Evolutionary conservation across 1,140 invertebrate genomes (phyloP).

Genomic region (Pentalonia nigronervosa): DNA sequence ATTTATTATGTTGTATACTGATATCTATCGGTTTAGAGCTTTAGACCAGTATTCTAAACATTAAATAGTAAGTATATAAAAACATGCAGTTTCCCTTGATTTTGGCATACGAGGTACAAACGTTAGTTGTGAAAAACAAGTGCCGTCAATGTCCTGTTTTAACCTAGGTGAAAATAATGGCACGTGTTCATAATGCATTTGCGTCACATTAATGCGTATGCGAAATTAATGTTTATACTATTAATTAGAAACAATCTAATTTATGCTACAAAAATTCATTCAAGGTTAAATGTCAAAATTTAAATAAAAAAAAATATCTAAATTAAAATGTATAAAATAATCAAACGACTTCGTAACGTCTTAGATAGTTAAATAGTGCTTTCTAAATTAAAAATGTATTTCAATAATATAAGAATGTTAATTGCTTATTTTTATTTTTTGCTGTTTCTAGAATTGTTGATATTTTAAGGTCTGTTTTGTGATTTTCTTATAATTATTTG

Average conservation of each 20-base stretch:
- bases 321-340: not conserved
- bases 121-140: constrained; percentile 15
- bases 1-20: not conserved
- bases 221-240: not conserved
- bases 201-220: not conserved
- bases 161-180: constrained; percentile 39
- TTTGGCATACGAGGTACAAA: constrained; percentile 16
- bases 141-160: constrained; percentile 25
- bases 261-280: constrained; percentile 2
- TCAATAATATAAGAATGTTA: not conserved
- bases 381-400: too few relatives aligned
- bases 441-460: too few relatives aligned
- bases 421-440: not conserved
- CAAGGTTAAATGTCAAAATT: not conserved
- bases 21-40: not conserved
- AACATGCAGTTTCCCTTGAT: constrained; percentile 37
- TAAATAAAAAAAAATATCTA: not conserved
- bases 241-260: constrained; percentile 32
- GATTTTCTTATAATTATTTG: not conserved
- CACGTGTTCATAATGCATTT: not conserved
- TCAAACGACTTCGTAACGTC: not conserved
- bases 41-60: not conserved
- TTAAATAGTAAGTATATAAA: not conserved
- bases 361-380: too few relatives aligned
- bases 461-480: too few relatives aligned